These are phyloP conservation scores for Mythimna pallens DNA, from an alignment of 2,888 invertebrate genomes.

Conservation along the genomic window DNA sequence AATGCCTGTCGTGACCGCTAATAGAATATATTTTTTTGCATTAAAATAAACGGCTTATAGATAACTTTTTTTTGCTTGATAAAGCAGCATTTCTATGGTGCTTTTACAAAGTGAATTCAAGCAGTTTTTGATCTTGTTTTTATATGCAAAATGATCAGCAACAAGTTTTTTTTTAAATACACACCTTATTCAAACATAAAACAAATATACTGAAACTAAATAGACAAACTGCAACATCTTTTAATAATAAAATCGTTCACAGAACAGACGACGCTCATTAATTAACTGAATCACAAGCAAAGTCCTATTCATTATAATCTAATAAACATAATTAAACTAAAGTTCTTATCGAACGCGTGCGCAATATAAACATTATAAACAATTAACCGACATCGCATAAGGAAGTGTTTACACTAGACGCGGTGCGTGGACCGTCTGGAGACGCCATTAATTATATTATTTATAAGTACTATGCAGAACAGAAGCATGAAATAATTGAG, in stretches of 20 bases:
- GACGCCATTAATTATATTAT: constrained; percentile 46
- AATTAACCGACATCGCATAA: constrained; percentile 57
- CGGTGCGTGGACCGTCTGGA: constrained; percentile 44
- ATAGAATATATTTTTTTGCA: no score
- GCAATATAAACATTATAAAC: constrained; percentile 52
- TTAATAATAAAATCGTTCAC: not conserved
- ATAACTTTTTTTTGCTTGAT: no score
- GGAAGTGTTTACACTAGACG: constrained; percentile 64
- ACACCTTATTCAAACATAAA: no score
- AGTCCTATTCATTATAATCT: constrained; percentile 29
- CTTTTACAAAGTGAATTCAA: no score
- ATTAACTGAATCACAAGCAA: constrained; percentile 18
- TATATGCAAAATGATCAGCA: no score
- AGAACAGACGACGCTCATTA: not conserved
- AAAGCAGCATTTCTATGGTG: no score
- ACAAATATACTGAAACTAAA: no score
- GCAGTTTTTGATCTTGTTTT: no score
- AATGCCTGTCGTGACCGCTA: no score
- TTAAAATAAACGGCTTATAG: no score
- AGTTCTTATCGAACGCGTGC: constrained; percentile 33
- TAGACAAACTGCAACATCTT: no score
- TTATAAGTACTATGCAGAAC: constrained; percentile 30
- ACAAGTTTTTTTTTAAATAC: no score
- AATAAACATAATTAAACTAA: constrained; percentile 41
- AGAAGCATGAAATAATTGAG: constrained; percentile 6